Conservation (phyloP, 2,797 vertebrate genomes). For the Pseudomugil gertrudae region DNA sequence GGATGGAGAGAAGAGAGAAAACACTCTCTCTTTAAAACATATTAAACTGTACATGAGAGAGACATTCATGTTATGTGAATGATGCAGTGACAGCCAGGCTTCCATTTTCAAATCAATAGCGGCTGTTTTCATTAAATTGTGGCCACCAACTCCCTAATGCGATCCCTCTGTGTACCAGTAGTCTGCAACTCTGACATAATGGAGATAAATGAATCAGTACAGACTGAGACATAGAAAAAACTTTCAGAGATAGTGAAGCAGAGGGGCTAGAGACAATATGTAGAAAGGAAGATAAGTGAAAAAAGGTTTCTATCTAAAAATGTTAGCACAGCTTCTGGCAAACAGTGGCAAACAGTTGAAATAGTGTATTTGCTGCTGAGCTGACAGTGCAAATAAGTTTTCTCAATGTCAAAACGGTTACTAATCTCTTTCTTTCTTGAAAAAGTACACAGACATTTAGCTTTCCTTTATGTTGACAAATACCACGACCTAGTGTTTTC, state of each 20-base stretch:
- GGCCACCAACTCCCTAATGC: constrained; percentile 33
- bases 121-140: constrained; percentile 39
- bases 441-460: neutral
- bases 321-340: neutral
- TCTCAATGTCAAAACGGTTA: constrained; percentile 5
- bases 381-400: neutral
- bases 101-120: constrained; percentile 41
- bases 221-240: constrained; percentile 1
- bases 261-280: neutral
- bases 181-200: constrained; percentile 10
- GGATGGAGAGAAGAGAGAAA: neutral
- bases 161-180: constrained; percentile 22
- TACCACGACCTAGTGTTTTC: neutral
- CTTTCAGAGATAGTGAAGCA: neutral
- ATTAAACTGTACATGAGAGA: constrained; percentile 23
- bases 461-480: neutral
- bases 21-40: neutral
- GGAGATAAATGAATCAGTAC: constrained; percentile 24
- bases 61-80: constrained; percentile 21
- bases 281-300: neutral
- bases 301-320: constrained; percentile 5
- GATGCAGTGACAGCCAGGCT: constrained; percentile 1
- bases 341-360: constrained; percentile 4
- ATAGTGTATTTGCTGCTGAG: constrained; percentile 21
- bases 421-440: neutral